These are phyloP conservation scores for Apocheima hispidaria DNA, from an alignment of 2,888 invertebrate species.

Conservation along the genomic window DNA sequence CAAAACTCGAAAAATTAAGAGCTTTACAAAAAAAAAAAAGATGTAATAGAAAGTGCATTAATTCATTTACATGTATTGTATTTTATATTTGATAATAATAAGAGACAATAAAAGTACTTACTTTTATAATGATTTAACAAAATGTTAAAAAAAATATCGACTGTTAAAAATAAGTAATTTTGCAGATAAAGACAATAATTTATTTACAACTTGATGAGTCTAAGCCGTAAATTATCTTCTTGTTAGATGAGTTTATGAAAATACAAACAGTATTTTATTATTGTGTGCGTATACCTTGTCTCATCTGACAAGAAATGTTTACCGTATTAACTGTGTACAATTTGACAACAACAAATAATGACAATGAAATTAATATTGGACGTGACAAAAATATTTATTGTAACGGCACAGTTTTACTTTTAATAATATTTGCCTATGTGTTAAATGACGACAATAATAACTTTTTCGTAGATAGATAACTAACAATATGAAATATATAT, in stretches of 20 bases:
- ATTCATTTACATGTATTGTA: conserved; percentile 6
- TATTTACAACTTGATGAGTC: conserved; percentile 8
- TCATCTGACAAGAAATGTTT: conserved; percentile 38
- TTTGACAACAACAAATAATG: conserved; percentile 42
- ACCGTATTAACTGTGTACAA: not conserved
- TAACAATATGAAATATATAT: not conserved
- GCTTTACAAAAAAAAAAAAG: not conserved
- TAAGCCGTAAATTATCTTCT: not conserved
- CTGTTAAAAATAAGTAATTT: conserved; percentile 6
- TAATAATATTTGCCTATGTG: not conserved
- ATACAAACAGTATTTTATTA: too few species aligned
- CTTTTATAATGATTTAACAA: not conserved
- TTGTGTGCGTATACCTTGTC: too few species aligned
- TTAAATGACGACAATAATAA: not conserved
- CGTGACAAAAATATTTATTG: conserved; percentile 10
- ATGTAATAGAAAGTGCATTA: not conserved
- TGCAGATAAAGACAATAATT: conserved; percentile 3
- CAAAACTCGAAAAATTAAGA: not conserved
- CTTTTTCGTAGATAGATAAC: too few species aligned
- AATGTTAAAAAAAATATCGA: not conserved
- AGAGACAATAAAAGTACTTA: conserved; percentile 5
- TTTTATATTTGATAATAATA: not conserved
- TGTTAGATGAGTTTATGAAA: conserved; percentile 4
- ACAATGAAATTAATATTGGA: conserved; percentile 24
- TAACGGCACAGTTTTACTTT: conserved; percentile 6